These are phyloP conservation scores for Suricata suricatta DNA, from an alignment of 2,113 vertebrate genomes.

Conservation along the genomic window DNA sequence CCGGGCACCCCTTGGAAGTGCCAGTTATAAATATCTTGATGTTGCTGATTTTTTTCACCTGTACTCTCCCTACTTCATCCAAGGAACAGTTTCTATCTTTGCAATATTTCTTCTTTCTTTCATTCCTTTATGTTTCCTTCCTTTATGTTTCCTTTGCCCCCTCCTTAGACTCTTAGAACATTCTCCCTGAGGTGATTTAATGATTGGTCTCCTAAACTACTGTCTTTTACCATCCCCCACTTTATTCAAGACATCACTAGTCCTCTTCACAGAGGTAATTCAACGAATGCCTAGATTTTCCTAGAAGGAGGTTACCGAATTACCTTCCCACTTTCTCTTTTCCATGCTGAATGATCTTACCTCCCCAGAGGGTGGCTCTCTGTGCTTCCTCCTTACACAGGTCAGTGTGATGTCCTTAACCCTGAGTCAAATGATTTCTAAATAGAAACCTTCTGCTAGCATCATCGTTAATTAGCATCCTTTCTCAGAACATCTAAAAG, in stretches of 20 bases:
- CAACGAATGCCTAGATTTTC: neutral
- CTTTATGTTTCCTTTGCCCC: neutral
- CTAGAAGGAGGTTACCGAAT: neutral
- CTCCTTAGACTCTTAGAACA: neutral
- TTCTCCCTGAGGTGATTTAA: neutral
- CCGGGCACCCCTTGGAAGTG: neutral
- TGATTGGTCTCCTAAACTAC: neutral
- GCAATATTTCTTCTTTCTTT: neutral
- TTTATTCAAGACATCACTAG: neutral
- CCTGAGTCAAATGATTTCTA: constrained; percentile 49
- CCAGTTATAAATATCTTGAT: neutral
- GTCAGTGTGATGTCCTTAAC: neutral
- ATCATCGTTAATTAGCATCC: constrained; percentile 49
- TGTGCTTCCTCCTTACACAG: neutral
- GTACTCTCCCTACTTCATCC: neutral
- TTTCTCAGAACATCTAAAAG: constrained; percentile 59
- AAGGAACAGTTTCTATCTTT: neutral
- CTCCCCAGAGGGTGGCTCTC: neutral
- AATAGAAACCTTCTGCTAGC: constrained; percentile 51
- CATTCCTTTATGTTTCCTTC: neutral
- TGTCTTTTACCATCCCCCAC: neutral
- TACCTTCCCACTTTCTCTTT: neutral
- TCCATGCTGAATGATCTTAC: neutral
- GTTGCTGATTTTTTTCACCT: neutral
- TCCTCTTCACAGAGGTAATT: neutral